Conservation (phyloP, 2,113 vertebrate genomes). For the Scophthalmus maximus region DNA sequence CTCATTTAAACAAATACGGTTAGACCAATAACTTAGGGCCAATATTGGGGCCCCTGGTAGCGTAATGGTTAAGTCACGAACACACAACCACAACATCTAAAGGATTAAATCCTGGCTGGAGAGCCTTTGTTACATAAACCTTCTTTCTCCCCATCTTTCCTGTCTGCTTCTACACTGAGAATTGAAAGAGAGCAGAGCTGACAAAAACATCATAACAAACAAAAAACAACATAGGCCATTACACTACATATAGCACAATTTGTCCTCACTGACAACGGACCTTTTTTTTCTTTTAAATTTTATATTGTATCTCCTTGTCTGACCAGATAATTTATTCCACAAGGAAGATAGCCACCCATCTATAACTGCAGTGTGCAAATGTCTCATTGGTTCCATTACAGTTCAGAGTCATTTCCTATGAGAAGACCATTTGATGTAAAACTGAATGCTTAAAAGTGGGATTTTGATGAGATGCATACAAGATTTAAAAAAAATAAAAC, state of each 20-base stretch:
- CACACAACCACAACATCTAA: neutral
- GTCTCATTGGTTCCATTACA: neutral
- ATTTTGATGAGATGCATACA: neutral
- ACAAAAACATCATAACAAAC: neutral
- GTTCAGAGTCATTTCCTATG: neutral
- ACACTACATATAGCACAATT: too few relatives aligned
- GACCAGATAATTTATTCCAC: neutral
- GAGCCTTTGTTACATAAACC: neutral
- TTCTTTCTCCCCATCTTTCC: neutral
- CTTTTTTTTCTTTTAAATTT: neutral
- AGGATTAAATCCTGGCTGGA: neutral
- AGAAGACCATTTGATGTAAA: too few relatives aligned
- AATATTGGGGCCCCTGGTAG: neutral
- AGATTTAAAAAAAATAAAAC: neutral
- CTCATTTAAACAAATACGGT: slow-evolving; percentile 24
- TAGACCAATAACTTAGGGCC: slow-evolving; percentile 1
- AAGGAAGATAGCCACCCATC: too few relatives aligned
- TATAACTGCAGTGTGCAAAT: neutral
- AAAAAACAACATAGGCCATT: neutral
- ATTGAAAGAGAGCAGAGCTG: neutral
- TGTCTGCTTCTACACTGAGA: neutral
- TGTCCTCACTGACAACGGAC: too few relatives aligned
- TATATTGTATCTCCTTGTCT: neutral
- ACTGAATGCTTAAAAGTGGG: too few relatives aligned
- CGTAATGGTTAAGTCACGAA: neutral